Evolutionary conservation across 2,797 vertebrate genomes (phyloP).

Genomic region (Crenuchus spilurus): DNA sequence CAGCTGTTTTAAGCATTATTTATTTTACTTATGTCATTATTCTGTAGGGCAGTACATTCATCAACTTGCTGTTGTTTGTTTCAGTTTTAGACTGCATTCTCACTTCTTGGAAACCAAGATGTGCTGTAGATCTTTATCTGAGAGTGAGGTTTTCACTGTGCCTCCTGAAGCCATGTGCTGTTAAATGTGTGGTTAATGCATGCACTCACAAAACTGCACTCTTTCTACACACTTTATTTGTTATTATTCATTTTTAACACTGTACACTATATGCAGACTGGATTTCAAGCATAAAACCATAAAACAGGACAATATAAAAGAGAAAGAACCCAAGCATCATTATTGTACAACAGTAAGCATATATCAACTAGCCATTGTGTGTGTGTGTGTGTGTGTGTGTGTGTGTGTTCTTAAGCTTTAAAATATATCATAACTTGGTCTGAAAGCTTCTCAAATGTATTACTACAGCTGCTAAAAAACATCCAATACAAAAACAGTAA

Average conservation of each 20-base stretch:
- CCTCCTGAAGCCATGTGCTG: conserved; percentile 34
- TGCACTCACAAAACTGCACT: conserved; percentile 2
- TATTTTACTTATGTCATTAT: too few relatives aligned
- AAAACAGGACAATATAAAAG: neutral
- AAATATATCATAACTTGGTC: too few relatives aligned
- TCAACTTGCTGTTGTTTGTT: too few relatives aligned
- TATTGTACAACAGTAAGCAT: too few relatives aligned
- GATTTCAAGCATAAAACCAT: neutral
- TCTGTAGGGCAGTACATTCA: too few relatives aligned
- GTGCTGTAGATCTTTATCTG: conserved; percentile 51
- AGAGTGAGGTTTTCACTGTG: conserved; percentile 38
- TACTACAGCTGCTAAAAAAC: too few relatives aligned
- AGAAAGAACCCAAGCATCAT: neutral
- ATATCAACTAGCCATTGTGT: too few relatives aligned
- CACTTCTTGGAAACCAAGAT: conserved; percentile 47
- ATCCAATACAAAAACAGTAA: too few relatives aligned
- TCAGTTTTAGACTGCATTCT: neutral
- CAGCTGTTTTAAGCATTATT: too few relatives aligned
- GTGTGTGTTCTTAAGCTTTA: too few relatives aligned
- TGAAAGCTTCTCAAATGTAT: too few relatives aligned
- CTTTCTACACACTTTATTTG: neutral
- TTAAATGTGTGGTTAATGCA: conserved; percentile 54
- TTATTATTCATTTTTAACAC: conserved; percentile 12
- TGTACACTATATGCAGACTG: neutral
- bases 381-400: too few relatives aligned